phyloP scores from a whole-genome alignment of 2,797 vertebrate species.

The Eutrigla gurnardus region DNA sequence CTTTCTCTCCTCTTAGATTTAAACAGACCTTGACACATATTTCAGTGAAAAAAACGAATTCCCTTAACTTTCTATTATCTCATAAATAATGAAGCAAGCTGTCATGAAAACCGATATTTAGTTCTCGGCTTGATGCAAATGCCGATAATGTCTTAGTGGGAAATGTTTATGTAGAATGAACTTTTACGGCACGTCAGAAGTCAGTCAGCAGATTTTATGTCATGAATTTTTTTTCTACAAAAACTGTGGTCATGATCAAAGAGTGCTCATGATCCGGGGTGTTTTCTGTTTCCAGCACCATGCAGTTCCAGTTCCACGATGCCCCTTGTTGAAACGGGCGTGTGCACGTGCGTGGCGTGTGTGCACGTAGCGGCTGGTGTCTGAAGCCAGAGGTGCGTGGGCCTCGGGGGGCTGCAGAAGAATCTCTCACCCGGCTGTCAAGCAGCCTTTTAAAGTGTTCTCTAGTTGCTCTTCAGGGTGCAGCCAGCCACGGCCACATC shows the following conservation, averaged over 20 bases:
- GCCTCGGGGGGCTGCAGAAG: conserved; percentile 63
- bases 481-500: conserved; percentile 80
- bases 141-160: neutral
- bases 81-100: conserved; percentile 16
- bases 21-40: too few relatives aligned
- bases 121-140: conserved; percentile 1
- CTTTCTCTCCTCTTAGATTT: neutral
- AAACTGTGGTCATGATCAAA: conserved; percentile 60
- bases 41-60: neutral
- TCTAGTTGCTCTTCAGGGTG: conserved; percentile 78
- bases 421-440: conserved; percentile 77
- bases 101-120: conserved; percentile 3
- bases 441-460: conserved; percentile 78
- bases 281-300: conserved; percentile 29
- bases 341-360: conserved; percentile 23
- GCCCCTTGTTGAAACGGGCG: conserved; percentile 13
- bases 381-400: conserved; percentile 66
- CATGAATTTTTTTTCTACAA: neutral
- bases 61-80: neutral
- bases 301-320: conserved; percentile 4
- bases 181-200: neutral
- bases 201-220: neutral
- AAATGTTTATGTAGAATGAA: neutral
- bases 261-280: conserved; percentile 10
- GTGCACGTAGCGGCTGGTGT: conserved; percentile 40